These are phyloP conservation scores for Gambelia wislizenii DNA, from an alignment of 2,797 vertebrate species.

Conservation along the genomic window DNA sequence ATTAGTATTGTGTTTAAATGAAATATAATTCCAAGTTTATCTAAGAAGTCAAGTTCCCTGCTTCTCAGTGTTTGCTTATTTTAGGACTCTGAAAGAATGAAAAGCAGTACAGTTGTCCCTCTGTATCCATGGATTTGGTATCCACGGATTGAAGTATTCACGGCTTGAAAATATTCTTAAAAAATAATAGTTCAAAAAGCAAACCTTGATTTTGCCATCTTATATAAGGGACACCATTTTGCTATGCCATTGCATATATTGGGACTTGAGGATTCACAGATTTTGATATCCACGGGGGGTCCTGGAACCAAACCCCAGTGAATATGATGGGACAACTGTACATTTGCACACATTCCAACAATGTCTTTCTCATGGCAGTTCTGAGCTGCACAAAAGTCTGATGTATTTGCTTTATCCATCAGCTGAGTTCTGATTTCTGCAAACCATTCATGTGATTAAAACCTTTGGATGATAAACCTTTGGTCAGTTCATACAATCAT, in stretches of 20 bases:
- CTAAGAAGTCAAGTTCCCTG: constrained; percentile 44
- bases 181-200: too few relatives aligned
- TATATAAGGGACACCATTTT: too few relatives aligned
- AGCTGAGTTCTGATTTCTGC: neutral
- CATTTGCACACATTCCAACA: neutral
- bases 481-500: neutral
- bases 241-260: too few relatives aligned
- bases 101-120: too few relatives aligned
- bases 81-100: constrained; percentile 45
- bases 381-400: neutral
- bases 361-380: neutral
- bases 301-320: too few relatives aligned
- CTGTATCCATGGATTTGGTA: too few relatives aligned
- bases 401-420: neutral
- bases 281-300: too few relatives aligned
- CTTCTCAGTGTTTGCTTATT: constrained; percentile 49
- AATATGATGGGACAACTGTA: too few relatives aligned
- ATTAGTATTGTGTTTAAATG: constrained; percentile 52
- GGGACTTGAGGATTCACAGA: too few relatives aligned
- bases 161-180: too few relatives aligned
- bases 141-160: too few relatives aligned
- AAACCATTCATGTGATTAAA: neutral
- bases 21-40: constrained; percentile 45
- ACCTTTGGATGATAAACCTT: neutral
- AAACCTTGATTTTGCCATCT: too few relatives aligned